Evolutionary conservation across 2,797 vertebrate species (phyloP).

Genomic region (Malacoraja senta): DNA sequence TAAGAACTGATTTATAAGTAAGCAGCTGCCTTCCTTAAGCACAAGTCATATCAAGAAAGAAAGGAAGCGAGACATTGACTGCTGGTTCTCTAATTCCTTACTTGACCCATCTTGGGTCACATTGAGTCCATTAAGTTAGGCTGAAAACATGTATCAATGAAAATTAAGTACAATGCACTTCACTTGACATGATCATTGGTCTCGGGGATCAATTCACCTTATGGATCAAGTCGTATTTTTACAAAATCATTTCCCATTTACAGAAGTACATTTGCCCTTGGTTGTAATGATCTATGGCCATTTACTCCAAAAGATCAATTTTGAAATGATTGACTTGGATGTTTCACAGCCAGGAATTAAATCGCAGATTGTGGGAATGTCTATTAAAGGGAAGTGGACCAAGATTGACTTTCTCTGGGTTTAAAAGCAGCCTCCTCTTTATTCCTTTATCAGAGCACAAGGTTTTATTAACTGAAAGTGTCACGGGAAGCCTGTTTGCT

Average conservation of each 20-base stretch:
- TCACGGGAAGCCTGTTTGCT: neutral
- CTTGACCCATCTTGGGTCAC: neutral
- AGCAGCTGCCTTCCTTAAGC: neutral
- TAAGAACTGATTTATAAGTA: neutral
- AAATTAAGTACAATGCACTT: conserved; percentile 6
- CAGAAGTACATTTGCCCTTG: neutral
- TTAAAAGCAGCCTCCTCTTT: neutral
- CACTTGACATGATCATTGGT: neutral
- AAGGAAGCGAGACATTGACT: neutral
- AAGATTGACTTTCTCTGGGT: neutral
- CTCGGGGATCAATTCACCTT: neutral
- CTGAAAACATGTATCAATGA: neutral
- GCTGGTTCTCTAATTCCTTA: neutral
- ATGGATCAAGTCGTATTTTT: conserved; percentile 18
- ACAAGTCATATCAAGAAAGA: too few relatives aligned
- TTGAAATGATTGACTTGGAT: conserved; percentile 24
- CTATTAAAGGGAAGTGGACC: conserved; percentile 2
- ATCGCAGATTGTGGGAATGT: neutral
- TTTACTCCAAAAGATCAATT: conserved; percentile 12
- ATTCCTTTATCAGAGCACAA: neutral
- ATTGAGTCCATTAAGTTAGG: neutral
- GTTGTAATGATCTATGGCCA: neutral
- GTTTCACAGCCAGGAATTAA: conserved; percentile 15
- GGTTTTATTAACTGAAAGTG: neutral
- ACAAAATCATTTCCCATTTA: conserved; percentile 16